Base-by-base conservation (phyloP, 2,888 invertebrate species). In the Metalampra italica region DNA sequence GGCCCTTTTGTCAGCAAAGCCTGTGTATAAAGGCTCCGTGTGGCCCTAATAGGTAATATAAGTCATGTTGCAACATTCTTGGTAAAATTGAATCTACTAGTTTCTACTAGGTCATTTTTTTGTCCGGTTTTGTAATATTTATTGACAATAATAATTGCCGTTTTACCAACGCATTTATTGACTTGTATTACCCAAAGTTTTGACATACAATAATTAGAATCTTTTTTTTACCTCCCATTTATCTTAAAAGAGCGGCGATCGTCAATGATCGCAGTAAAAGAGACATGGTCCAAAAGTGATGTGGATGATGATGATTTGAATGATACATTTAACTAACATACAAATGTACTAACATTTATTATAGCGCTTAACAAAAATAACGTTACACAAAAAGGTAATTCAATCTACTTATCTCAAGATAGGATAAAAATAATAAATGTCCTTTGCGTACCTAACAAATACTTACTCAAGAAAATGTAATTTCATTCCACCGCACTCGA, bases 381-480 rank as follows among this genome's bases (percentile, higher is more conserved):
- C 7, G n/a, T 12, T 7, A 37, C 12, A 9, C 2, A 34, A 9
- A 11, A 34, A 34, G 34, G 2, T 11, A 4, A 34, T 11, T 34
- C 1, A 11, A 11, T 34, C 11, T 11, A 54, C 52, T 47, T 55
- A 57, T 52, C 56, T 56, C 50, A 49, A 53, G 49, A 47, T 49
- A 49, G 53, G 49, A 47, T 49, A 49, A 54, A 52, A 50, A 47
- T 53, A 51, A 46, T 55, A 50, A 54, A 49, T 49, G 51, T 55
- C 52, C n/a, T 49, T 51, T 51, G 46, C 56, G 52, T 52, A 47
- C 50, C 36, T 46, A 42, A 51, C 22, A n/a, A n/a, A n/a, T n/a
- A n/a, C n/a, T n/a, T n/a, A n/a, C n/a, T n/a, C 22, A 53, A 56
- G 61, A 59, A 57, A 56, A 59, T 53, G 55, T 64, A 57, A 61